Base-by-base conservation (phyloP, 1,140 invertebrate species). In the Dreissena rostriformis region DNA sequence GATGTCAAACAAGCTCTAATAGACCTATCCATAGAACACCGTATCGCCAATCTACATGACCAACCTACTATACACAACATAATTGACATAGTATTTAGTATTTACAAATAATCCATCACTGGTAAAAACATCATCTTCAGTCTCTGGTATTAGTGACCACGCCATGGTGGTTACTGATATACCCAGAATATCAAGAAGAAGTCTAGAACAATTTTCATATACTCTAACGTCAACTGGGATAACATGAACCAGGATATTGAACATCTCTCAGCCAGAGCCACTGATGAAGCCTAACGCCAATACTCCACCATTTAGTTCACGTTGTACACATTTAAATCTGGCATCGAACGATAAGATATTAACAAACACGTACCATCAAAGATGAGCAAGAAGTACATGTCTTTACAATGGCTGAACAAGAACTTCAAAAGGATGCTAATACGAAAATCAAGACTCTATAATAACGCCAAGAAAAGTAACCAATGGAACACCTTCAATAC, bases 201-300 rank as follows among this genome's bases (percentile, higher is more conserved):
- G 26, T 73, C 52, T 55, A 52, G 78, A 12, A 66, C 53, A 14
- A 79, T 83, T 17, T 72, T 61, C 4, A 11, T 83, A 10, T 83
- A 82, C 26, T 61, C 24, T 8, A 85, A 85, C 53, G 85, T 75
- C 39, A 74, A 86, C 51, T 86, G 74, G 74, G 70, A 72, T 17
- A 78, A 17, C 39, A 57, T 73, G 28, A 61, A 80, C 57, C 28
- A 7, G 63, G 53, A 83, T 39, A 52, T 84, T 14, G 51, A 51
- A 0, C 70, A 28, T 10, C 49, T 76, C n/a, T 26, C 72, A 52
- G 29, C 55, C 1, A 15, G 22, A 15, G 22, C 39, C 39, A 57
- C 68, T 22, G 22, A 26, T 12, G 26, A 75, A 63, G 12, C 65
- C 11, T 7, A 57, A 11, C 15, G n/a, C 1, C n/a, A 57, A 61